These are phyloP conservation scores for Hippocampus comes DNA, from an alignment of 2,113 vertebrate genomes.

Conservation along the genomic window DNA sequence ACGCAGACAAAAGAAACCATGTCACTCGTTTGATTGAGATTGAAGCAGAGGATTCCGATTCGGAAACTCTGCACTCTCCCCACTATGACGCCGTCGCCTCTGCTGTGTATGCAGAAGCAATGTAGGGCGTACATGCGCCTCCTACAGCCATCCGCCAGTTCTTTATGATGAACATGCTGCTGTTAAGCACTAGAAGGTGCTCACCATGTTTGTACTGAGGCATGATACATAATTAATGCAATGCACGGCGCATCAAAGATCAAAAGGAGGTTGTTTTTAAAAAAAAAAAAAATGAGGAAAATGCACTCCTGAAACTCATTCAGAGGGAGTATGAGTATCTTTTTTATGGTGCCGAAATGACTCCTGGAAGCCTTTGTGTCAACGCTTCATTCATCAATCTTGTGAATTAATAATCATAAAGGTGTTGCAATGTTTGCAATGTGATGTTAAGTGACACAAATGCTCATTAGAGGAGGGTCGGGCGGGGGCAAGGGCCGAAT, in stretches of 20 bases:
- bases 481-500: conserved; percentile 1
- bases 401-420: conserved; percentile 20
- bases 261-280: conserved; percentile 59
- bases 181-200: conserved; percentile 61
- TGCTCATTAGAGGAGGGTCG: conserved; percentile 2
- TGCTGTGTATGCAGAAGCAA: conserved; percentile 22
- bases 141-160: conserved; percentile 61
- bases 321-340: conserved; percentile 16
- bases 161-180: conserved; percentile 43
- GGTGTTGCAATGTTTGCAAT: conserved; percentile 5
- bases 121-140: conserved; percentile 17
- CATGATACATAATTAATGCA: conserved; percentile 73
- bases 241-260: conserved; percentile 67
- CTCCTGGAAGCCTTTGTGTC: conserved; percentile 14
- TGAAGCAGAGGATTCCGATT: conserved; percentile 14
- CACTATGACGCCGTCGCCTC: conserved; percentile 4
- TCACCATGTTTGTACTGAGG: conserved; percentile 51
- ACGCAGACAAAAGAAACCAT: conserved; percentile 17
- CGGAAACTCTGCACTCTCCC: not conserved
- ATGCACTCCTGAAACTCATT: conserved; percentile 43
- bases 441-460: conserved; percentile 35
- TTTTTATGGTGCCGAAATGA: conserved; percentile 1
- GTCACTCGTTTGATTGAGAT: conserved; percentile 24
- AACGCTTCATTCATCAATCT: conserved; percentile 18
- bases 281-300: conserved; percentile 9